Base-by-base conservation (phyloP, 2,797 vertebrate genomes). In the Xiphophorus birchmanni region DNA sequence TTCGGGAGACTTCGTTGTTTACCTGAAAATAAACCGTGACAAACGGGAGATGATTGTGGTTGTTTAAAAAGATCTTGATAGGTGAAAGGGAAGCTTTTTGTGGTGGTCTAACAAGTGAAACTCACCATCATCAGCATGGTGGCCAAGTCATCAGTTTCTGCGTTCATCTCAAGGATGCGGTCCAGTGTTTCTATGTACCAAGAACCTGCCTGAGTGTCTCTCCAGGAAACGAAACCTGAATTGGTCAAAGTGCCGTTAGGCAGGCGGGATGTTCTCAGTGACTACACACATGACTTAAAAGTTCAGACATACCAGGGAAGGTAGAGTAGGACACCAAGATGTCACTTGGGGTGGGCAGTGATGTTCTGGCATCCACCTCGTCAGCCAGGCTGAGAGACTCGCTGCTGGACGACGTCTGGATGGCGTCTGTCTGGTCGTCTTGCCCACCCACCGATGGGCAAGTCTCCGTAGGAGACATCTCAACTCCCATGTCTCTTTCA, bases 261-360 rank as follows among this genome's bases (percentile, higher is more conserved):
- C 21, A 12, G 65, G 13, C 42, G 17, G 42, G 42, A 72, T 32
- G 26, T 47, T 15, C 13, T 47, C 12, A 2, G 21, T 35, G 11
- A 35, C 40, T 5, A 44, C 52, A 75, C 0, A 50, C 18, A 13
- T 6, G 26, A 79, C 11, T 10, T 21, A 0, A 69, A 35, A 32
- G 18, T 15, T 44, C 6, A 74, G 26, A 86, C 81, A 88, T 76
- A 99, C 99, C 98, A 78, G 98, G 98, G 83, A 97, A 99, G 4
- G 98, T 99, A 0, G 98, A 99, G 90, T 99, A 99, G 83, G 97
- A 98, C 80, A 99, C 98, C 78, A 99, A 93, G 89, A 99, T 99
- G 93, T 99, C 99, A 0, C 97, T 96, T 6, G 97, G 93, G 0
- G 96, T 98, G 54, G 99, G 99, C 78, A 99, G 93, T 15, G 93